Evolutionary conservation across 2,113 vertebrate species (phyloP), one percentile per base, ranked within the genome.

Genomic region (Myotis davidii): DNA sequence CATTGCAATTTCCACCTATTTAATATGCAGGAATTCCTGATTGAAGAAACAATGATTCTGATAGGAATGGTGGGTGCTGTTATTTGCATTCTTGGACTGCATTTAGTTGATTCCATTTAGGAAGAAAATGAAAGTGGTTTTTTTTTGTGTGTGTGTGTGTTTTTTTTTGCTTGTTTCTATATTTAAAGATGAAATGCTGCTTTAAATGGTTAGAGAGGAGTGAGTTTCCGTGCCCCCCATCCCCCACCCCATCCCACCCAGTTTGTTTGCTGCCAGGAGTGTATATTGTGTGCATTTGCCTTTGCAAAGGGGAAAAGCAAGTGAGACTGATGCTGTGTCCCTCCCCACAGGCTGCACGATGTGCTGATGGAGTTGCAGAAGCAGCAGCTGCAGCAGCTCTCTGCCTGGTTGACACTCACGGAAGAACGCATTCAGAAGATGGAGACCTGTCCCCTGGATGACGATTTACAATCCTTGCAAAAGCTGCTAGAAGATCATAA

Each of bases 361-460:
- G 98, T 99, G 85, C 98, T 99, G 96, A 99, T 99, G 99, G 99
- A 99, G 42, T 98, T 99, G 9, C 99, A 99, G 98, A 99, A 99
- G 98, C 98, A 98, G 98, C 99, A 99, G 98, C 93, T 99, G 92
- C 99, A 99, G 98, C 99, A 99, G 98, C 98, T 99, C 48, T 99
- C 99, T 0, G 98, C 99, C 97, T 99, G 99, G 99, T 97, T 99
- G 90, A 98, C 99, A 0, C 97, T 97, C 94, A 99, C 99, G 0
- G 99, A 99, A 91, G 99, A 99, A 42, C 99, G 99, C 86, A 99
- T 99, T 97, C 99, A 98, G 90, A 99, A 98, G 97, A 99, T 99
- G 98, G 99, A 99, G 96, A 98, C 97, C 1, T 97, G 98, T 79
- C 91, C 98, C 3, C 74, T 98, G 45, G 98, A 97, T 0, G 98